Conservation (phyloP, 23 tunicate species). For the Trididemnum clinides region DNA sequence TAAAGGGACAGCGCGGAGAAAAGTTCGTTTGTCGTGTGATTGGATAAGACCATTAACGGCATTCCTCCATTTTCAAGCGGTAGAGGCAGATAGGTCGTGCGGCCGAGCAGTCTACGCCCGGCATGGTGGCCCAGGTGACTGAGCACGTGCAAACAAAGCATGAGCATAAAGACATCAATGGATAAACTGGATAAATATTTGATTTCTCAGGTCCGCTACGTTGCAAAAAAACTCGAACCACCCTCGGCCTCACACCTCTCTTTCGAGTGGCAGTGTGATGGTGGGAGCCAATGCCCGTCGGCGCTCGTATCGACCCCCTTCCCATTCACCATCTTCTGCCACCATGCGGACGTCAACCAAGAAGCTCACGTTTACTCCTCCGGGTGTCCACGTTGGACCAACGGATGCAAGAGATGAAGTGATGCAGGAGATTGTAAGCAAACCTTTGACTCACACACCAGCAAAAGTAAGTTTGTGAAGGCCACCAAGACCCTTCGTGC, state of each 20-base stretch:
- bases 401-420: slow-evolving; percentile 80
- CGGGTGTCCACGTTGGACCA: slow-evolving; percentile 71
- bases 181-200: no score
- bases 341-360: slow-evolving; percentile 57
- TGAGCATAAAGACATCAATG: no score
- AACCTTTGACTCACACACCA: slow-evolving; percentile 59
- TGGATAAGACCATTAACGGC: no score
- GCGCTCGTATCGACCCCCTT: neutral
- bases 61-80: no score
- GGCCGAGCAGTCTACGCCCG: no score
- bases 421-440: slow-evolving; percentile 77
- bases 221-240: neutral
- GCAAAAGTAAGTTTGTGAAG: slow-evolving; percentile 1
- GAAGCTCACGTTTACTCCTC: slow-evolving; percentile 66
- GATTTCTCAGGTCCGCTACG: slow-evolving; percentile 24
- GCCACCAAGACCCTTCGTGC: no score
- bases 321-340: slow-evolving; percentile 14
- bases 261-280: slow-evolving; percentile 26
- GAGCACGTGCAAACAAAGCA: no score
- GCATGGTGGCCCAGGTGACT: no score
- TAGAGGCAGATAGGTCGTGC: no score
- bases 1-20: no score
- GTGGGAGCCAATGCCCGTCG: neutral
- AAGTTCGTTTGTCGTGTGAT: no score
- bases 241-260: slow-evolving; percentile 62